Conservation (phyloP, 1,140 invertebrate genomes). For the Pectinophora gossypiella region DNA sequence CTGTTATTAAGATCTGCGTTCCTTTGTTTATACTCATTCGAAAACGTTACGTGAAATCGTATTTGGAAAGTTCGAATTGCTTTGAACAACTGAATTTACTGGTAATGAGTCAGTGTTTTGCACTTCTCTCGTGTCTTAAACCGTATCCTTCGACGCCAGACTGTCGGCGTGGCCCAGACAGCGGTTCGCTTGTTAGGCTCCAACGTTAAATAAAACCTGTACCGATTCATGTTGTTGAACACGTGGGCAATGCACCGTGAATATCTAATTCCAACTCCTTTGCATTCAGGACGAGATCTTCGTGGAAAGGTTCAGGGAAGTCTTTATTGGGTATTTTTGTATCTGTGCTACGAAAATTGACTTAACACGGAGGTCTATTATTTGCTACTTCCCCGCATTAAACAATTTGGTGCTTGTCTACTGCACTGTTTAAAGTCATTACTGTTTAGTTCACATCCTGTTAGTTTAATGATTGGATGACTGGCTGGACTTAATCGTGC, state of each 20-base stretch:
- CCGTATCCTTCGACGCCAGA: slow-evolving; percentile 6
- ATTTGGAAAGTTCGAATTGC: not conserved
- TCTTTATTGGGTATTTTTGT: slow-evolving; percentile 4
- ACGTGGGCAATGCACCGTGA: slow-evolving; percentile 33
- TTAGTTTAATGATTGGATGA: too few species aligned
- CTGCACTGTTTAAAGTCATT: not conserved
- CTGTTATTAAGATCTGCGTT: slow-evolving; percentile 1
- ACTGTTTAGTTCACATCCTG: not conserved
- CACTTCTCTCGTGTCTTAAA: not conserved
- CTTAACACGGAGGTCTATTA: not conserved
- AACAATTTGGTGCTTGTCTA: not conserved
- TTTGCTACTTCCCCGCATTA: not conserved
- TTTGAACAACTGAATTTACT: not conserved
- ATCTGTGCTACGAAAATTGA: not conserved
- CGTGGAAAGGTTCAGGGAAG: slow-evolving; percentile 38
- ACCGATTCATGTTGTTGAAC: slow-evolving; percentile 53
- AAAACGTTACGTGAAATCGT: not conserved
- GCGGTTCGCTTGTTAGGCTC: slow-evolving; percentile 39
- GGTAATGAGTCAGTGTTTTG: too few species aligned
- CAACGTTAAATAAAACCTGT: slow-evolving; percentile 37
- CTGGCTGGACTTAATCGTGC: too few species aligned
- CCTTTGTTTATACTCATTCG: not conserved
- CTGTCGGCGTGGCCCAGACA: slow-evolving; percentile 27
- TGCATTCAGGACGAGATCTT: slow-evolving; percentile 43
- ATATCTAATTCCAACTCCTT: slow-evolving; percentile 35